Evolutionary conservation across 2,888 invertebrate species (phyloP), one percentile per base, ranked within the genome.

Genomic region (Iselma pallidipennis): DNA sequence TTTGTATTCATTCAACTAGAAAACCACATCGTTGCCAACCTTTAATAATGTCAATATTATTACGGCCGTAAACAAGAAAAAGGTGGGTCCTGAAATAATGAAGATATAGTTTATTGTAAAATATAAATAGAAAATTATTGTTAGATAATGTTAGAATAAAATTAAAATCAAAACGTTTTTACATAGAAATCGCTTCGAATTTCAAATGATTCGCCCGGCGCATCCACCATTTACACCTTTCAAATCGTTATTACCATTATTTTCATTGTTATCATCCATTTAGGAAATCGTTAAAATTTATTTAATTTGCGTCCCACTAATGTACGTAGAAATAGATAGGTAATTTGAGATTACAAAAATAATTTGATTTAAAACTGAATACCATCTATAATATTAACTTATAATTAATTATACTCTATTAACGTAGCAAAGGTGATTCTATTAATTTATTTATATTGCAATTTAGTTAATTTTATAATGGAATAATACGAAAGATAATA

Each of bases 1-100:
- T 56, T 56, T 56, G 52, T 56, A 52, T 56, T 55, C 59, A 55
- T 55, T 55, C 51, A 49, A 33, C 37, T 42, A 23, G 60, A 52
- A 61, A 61, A 61, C 51, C 33, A 53, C 49, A 59, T 25, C 25
- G 26, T 29, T 48, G 50, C 49, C 49, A 55, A 45, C 26, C 42
- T 33, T 26, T 56, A 61, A 61, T 61, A 56, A 61, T 52, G 53
- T 12, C 29, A 31, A 51, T 49, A 33, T 42, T 37, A 55, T 59
- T 25, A 55, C 42, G 16, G 49, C 45, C 33, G 49, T 55, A 50
- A 55, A 55, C 53, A 59, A 55, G 59, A 56, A 52, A 61, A 56
- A 50, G 59, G 26, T 14, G 14, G 51, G 25, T 12, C 14, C 14
- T 28, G 6, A 49, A 59, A 55, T 49, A 50, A 50, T 28, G 50